Base-by-base conservation (phyloP, 2,888 invertebrate genomes). In the Caenorhabditis sp. region DNA sequence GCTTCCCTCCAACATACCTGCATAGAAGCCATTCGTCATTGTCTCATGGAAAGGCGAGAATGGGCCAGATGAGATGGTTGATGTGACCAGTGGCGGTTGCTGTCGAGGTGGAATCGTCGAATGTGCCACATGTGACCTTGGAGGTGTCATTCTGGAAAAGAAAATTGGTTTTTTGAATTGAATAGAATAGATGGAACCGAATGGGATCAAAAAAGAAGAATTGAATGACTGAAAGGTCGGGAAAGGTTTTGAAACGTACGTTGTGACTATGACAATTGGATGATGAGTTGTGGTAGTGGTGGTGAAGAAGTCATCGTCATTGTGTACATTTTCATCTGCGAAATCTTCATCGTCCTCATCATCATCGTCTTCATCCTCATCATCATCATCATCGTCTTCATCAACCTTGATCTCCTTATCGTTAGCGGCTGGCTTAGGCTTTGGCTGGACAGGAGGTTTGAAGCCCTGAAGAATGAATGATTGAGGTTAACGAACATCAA, bases 11-110 rank as follows among this genome's bases (percentile, higher is more conserved):
- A 24, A 61, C 72, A 15, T 65, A 83, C 83, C 83, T 68, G 83
- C 83, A 51, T 80, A 83, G 62, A 80, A 69, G 47, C 83, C 83
- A 80, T 80, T 80, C 37, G 76, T 77, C 77, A 83, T 72, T 11
- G 80, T 83, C 60, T 83, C 77, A 76, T 83, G 83, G 80, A 83
- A 83, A 35, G 83, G 83, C 65, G 83, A 78, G 74, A 82, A 82
- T 60, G 82, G 82, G 22, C 82, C 78, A 53, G 82, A 65, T 50
- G 78, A 77, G 51, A 56, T 55, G 50, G 72, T 82, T 28, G 82
- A 65, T 8, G 72, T 80, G 67, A 62, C 80, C 15, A 68, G 56
- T 56, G 72, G 80, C 5, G 72, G 79, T 20, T 65, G 69, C 18
- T 79, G 64, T 35, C 70, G 67, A 15, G 79, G 79, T 53, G 80